Evolutionary conservation across 2,797 vertebrate genomes (phyloP).

Genomic region (Amniataba percoides): DNA sequence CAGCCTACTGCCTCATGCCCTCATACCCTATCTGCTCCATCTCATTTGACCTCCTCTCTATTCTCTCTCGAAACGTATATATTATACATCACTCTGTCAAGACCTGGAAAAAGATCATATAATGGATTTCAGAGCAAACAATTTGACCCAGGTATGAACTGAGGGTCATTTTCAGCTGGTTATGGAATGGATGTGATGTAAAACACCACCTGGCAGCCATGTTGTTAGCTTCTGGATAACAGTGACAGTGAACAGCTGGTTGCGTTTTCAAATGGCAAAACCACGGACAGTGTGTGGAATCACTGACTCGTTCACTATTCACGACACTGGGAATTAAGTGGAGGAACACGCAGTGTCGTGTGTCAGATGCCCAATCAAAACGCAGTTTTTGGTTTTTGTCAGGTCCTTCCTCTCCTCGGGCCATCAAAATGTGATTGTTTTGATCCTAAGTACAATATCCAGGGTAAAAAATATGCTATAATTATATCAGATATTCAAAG

Average conservation of each 20-base stretch:
- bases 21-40: slow-evolving; percentile 14
- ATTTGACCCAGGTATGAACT: slow-evolving; percentile 14
- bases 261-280: slow-evolving; percentile 27
- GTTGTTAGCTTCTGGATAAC: background rate
- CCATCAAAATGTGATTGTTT: background rate
- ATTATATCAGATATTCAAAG: background rate
- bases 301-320: background rate
- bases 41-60: slow-evolving; percentile 4
- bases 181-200: slow-evolving; percentile 25
- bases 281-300: background rate
- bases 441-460: background rate
- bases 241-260: slow-evolving; percentile 42
- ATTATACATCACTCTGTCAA: slow-evolving; percentile 14
- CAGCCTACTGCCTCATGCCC: slow-evolving; percentile 28
- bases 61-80: background rate
- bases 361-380: background rate
- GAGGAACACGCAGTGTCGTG: background rate
- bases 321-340: background rate
- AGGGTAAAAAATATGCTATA: background rate
- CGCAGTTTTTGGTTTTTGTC: background rate
- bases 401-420: background rate
- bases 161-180: slow-evolving; percentile 25
- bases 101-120: slow-evolving; percentile 7
- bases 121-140: slow-evolving; percentile 34
- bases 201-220: slow-evolving; percentile 2